Base-by-base conservation (phyloP, 2,113 vertebrate species). In the Sinocyclocheilus rhinocerous region DNA sequence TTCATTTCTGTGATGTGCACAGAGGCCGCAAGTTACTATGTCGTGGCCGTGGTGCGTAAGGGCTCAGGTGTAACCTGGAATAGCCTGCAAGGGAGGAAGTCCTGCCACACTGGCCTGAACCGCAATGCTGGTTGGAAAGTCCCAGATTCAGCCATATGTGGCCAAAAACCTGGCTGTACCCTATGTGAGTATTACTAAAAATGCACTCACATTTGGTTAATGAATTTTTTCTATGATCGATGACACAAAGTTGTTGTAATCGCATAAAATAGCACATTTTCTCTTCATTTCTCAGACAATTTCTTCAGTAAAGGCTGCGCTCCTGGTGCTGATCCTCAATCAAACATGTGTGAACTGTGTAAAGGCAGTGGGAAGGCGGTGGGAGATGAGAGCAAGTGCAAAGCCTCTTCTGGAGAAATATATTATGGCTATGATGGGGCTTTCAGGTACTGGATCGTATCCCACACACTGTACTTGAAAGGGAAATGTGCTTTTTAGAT, bases 41-140 rank as follows among this genome's bases (percentile, higher is more conserved):
- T 94, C 0, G 97, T 98, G 85, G 97, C 97, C 8, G 96, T 98
- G 48, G 94, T 96, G 61, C 96, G 95, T 93, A 97, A 92, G 78
- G 11, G 82, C 48, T 81, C 84, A 0, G 79, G 73, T 0, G 50
- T 97, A 86, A 95, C 86, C 13, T 97, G 97, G 97, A 88, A 81
- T 0, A 95, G 36, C 0, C 94, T 99, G 85, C 59, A 65, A 87
- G 95, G 94, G 4, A 97, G 92, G 92, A 97, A 84, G 89, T 96
- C 97, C 0, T 98, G 98, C 90, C 98, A 98, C 90, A 95, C 97
- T 0, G 96, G 92, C 0, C 15, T 96, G 0, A 94, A 95, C 57
- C 96, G 95, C 55, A 96, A 94, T 0, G 96, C 96, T n/a, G 97
- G 97, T 81, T 98, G 97, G 97, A 95, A 94, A 86, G 65, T 97